Evolutionary conservation across 2,113 vertebrate genomes (phyloP), one percentile per base, ranked within the genome.

Genomic region (Bos taurus): DNA sequence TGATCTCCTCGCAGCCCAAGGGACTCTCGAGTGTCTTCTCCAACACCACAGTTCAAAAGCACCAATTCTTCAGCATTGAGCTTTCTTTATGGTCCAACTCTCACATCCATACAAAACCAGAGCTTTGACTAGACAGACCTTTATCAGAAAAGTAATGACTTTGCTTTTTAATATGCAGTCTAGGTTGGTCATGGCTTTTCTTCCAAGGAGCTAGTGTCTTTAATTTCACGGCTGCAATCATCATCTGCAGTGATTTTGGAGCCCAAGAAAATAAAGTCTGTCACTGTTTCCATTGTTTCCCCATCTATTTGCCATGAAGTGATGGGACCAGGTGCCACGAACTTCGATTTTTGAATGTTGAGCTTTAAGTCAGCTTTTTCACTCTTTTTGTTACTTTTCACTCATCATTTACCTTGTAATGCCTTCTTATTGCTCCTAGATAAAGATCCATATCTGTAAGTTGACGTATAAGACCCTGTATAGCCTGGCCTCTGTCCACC

Each of bases 61-160:
- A 71, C 12, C n/a, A 40, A 6, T 71, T 71, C 19, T 40, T 71
- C 1, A 0, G n/a, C n/a, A 40, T 19, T 23, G 2, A 40, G 19
- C n/a, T 40, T 40, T 71, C 67, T 71, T 71, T 71, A 71, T 40
- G n/a, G 19, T 40, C 19, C 67, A 71, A 36, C 67, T 71, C n/a
- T 40, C n/a, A 71, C 67, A 40, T 40, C 19, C n/a, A 71, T 36
- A 71, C n/a, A 40, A 71, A 71, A 71, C n/a, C 10, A 40, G 19
- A 71, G n/a, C 67, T 36, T 71, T 23, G 67, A 71, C n/a, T 71
- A 40, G n/a, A 74, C 2, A 21, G n/a, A 40, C 67, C 5, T 40
- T 74, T 74, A 21, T 74, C 0, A 5, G 21, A 3, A 74, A 74
- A 13, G n/a, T 74, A 74, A 40, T 40, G 19, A 23, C n/a, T 74